phyloP scores from a whole-genome alignment of 2,888 invertebrate species.

The Drosophila anomalipes region DNA sequence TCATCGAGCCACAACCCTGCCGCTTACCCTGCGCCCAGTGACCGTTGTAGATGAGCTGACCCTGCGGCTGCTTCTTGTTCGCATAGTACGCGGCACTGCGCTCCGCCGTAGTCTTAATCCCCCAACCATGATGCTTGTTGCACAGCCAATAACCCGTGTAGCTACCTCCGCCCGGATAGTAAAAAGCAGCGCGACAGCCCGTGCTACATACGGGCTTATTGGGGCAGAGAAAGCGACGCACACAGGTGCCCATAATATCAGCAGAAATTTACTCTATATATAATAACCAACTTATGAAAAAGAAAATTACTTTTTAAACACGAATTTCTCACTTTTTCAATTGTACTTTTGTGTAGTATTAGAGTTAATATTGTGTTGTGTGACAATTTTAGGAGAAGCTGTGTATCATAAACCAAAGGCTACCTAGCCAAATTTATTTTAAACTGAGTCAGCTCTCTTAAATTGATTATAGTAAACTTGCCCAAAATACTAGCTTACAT shows the following conservation, averaged over 20 bases:
- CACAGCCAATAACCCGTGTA: conserved; percentile 80
- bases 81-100: conserved; percentile 37
- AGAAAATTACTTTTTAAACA: not conserved
- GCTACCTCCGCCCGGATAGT: conserved; percentile 73
- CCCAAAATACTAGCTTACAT: not conserved
- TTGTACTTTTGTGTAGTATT: not conserved
- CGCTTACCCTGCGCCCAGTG: conserved; percentile 79
- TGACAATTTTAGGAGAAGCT: not conserved
- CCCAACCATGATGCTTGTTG: conserved; percentile 77
- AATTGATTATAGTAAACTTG: not conserved
- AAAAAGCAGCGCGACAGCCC: conserved; percentile 73
- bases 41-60: conserved; percentile 82
- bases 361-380: not conserved
- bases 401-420: not conserved
- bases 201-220: conserved; percentile 66
- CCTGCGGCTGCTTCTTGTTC: conserved; percentile 59
- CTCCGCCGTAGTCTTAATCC: conserved; percentile 63
- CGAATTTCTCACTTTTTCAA: not conserved
- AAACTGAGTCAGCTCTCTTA: not conserved
- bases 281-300: not conserved
- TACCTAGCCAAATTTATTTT: not conserved
- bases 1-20: conserved; percentile 81
- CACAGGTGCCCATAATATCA: conserved; percentile 55
- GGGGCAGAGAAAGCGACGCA: conserved; percentile 55
- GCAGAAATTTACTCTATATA: conserved; percentile 12